These are phyloP conservation scores for Mus spretus DNA, from an alignment of 2,797 vertebrate genomes.

Conservation along the genomic window DNA sequence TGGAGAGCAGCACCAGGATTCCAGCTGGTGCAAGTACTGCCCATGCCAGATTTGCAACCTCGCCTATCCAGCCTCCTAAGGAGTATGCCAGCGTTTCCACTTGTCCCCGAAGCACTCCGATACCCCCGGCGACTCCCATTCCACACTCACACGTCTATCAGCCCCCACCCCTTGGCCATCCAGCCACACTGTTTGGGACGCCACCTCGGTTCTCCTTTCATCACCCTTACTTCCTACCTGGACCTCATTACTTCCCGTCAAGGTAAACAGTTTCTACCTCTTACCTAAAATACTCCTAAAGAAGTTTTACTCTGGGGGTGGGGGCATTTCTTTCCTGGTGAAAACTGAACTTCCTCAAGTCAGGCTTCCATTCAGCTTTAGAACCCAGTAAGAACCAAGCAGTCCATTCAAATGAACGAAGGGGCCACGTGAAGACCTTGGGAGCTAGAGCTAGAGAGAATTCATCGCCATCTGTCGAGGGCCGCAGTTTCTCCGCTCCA, in stretches of 20 bases:
- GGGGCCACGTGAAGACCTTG: neutral
- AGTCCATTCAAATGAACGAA: neutral
- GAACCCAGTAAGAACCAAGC: neutral
- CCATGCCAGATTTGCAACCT: conserved; percentile 84
- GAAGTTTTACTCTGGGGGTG: conserved; percentile 32
- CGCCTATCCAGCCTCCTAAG: conserved; percentile 82
- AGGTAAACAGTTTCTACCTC: conserved; percentile 87
- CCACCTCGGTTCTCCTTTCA: conserved; percentile 85
- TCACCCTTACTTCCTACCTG: conserved; percentile 86
- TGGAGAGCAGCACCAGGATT: conserved; percentile 85
- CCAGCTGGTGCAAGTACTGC: conserved; percentile 82
- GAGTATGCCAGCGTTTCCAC: conserved; percentile 83
- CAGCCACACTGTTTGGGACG: conserved; percentile 84
- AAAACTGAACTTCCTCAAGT: conserved; percentile 12
- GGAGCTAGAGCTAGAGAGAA: neutral
- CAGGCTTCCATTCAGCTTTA: conserved; percentile 44
- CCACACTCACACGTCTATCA: conserved; percentile 85
- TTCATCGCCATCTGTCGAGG: neutral
- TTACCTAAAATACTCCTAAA: conserved; percentile 39
- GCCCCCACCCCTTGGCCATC: conserved; percentile 80
- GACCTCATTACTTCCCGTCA: conserved; percentile 87
- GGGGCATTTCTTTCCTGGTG: neutral
- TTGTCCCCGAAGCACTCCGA: conserved; percentile 84
- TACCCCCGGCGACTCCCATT: conserved; percentile 84
- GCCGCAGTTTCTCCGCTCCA: neutral